phyloP scores from a whole-genome alignment of 2,113 vertebrate species.

The Anhinga anhinga region DNA sequence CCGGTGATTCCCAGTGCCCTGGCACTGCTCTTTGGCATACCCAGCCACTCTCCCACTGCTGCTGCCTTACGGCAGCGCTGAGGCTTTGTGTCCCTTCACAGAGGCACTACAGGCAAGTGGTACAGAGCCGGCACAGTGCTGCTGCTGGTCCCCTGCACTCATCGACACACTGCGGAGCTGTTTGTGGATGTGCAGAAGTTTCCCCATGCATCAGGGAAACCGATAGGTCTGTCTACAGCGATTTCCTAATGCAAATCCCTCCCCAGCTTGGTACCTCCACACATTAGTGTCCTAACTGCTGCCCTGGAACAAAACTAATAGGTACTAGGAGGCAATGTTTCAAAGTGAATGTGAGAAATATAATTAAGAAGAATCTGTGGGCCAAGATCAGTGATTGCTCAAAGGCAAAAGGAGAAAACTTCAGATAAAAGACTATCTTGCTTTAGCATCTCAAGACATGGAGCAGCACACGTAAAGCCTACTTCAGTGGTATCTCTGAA shows the following conservation, averaged over 20 bases:
- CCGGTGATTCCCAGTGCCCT: rapidly evolving
- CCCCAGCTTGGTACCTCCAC: neutral
- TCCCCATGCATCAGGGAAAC: neutral
- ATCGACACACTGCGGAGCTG: rapidly evolving
- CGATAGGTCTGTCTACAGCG: neutral
- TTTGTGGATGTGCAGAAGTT: neutral
- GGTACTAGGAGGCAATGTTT: neutral
- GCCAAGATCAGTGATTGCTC: neutral
- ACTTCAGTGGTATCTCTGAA: neutral
- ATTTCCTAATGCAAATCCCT: neutral
- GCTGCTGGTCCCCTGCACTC: neutral
- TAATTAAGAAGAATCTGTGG: neutral
- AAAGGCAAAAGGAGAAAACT: neutral
- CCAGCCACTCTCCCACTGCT: neutral
- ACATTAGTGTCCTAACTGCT: neutral
- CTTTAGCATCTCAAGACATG: neutral
- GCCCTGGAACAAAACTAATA: neutral
- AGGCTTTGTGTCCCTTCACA: neutral
- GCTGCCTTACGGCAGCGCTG: neutral
- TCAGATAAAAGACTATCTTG: neutral
- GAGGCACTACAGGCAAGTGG: neutral
- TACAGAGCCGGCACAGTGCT: neutral
- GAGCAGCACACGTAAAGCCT: neutral
- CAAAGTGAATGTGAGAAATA: neutral
- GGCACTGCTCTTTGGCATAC: neutral